phyloP scores from a whole-genome alignment of 2,113 vertebrate genomes.

The Anhinga rufa region DNA sequence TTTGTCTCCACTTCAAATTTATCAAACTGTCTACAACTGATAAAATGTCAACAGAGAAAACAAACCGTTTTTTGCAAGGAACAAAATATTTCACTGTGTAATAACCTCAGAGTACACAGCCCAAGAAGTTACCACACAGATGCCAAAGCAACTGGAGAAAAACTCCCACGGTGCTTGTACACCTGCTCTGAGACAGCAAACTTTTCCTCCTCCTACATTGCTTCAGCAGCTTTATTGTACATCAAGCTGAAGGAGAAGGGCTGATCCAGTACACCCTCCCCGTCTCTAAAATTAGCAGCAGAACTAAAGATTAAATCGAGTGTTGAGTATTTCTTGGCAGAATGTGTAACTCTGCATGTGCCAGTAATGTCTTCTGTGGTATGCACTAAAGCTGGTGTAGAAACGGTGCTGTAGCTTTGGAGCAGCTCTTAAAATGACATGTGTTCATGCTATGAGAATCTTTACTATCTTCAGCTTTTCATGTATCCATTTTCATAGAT shows the following conservation, averaged over 20 bases:
- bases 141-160: background rate
- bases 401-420: background rate
- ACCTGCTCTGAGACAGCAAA: constrained; percentile 39
- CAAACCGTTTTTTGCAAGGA: background rate
- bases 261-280: background rate
- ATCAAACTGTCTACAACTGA: background rate
- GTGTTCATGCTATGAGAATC: background rate
- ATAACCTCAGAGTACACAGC: background rate
- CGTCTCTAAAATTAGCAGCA: background rate
- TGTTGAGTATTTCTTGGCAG: constrained; percentile 34
- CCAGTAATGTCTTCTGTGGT: constrained; percentile 1
- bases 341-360: background rate
- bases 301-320: constrained; percentile 4
- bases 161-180: background rate
- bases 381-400: constrained; percentile 10
- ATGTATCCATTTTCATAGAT: background rate
- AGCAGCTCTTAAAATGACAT: background rate
- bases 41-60: background rate
- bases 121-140: background rate
- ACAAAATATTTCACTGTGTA: background rate
- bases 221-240: background rate
- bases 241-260: background rate
- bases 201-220: background rate
- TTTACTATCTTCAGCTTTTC: background rate
- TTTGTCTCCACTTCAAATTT: background rate